Conservation (phyloP, 2,113 vertebrate genomes). For the Plectropomus leopardus region DNA sequence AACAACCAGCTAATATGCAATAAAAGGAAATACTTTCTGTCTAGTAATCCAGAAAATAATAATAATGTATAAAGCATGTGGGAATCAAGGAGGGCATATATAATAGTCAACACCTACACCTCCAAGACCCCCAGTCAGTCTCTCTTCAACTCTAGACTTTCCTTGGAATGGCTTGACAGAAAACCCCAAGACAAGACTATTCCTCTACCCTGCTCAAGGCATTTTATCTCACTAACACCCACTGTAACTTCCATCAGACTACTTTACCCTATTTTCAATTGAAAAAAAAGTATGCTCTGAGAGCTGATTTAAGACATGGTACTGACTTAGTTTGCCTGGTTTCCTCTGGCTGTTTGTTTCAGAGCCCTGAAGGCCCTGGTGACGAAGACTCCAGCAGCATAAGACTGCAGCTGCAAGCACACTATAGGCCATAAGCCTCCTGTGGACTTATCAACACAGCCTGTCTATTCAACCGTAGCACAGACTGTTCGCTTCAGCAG, state of each 20-base stretch:
- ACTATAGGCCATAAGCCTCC: conserved; percentile 25
- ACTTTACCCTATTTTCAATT: conserved; percentile 28
- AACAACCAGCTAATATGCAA: not conserved
- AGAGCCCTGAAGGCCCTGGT: not conserved
- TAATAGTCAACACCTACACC: not conserved
- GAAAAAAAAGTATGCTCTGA: conserved; percentile 18
- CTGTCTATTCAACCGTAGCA: conserved; percentile 10
- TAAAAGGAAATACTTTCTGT: not conserved
- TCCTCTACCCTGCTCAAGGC: conserved; percentile 20
- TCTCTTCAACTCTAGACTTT: conserved; percentile 3
- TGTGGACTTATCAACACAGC: conserved; percentile 28
- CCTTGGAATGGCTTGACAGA: conserved; percentile 24
- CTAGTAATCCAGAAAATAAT: not conserved
- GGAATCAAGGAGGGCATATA: not conserved
- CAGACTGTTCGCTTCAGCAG: not conserved
- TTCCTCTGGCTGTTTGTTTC: conserved; percentile 56
- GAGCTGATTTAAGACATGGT: conserved; percentile 16
- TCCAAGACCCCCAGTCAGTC: not conserved
- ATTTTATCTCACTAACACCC: conserved; percentile 29
- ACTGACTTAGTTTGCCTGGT: conserved; percentile 19
- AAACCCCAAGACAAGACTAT: conserved; percentile 19
- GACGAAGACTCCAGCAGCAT: conserved; percentile 17
- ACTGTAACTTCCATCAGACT: conserved; percentile 27
- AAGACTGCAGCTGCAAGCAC: conserved; percentile 17
- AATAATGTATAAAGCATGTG: not conserved